A percentile compares a stretch with the other conserved stretches of the same genome.
Evolutionary conservation across 1,140 invertebrate genomes (phyloP).

Genomic region (Argopecten irradians): DNA sequence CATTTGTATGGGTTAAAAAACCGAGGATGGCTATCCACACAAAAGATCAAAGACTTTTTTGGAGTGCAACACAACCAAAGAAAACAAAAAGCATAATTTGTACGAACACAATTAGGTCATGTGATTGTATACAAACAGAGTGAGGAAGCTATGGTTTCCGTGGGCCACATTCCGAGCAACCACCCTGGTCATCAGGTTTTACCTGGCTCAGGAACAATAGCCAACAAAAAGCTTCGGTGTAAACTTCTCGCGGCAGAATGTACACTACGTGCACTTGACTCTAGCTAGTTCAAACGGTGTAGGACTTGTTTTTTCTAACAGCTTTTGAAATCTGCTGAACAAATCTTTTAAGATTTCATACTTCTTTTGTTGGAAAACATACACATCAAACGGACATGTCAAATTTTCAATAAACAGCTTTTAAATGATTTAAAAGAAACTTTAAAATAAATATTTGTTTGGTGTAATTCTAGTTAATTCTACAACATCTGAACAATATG

Average conservation of each 20-base stretch:
- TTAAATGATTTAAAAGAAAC: background rate
- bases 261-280: slow-evolving; percentile 6
- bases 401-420: slow-evolving; percentile 3
- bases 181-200: background rate
- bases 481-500: background rate
- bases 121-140: slow-evolving; percentile 1
- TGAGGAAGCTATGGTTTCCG: background rate
- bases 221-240: background rate
- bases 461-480: background rate
- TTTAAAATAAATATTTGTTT: background rate
- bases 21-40: background rate
- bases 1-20: slow-evolving; percentile 7
- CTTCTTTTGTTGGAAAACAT: background rate
- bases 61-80: background rate
- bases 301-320: background rate
- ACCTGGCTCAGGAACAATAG: background rate
- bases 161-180: background rate
- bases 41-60: slow-evolving; percentile 2
- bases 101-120: slow-evolving; percentile 12
- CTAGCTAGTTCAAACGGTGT: background rate
- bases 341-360: background rate
- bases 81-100: slow-evolving; percentile 19
- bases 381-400: background rate
- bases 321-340: background rate
- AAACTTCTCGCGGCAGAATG: background rate